Evolutionary conservation across 2,797 vertebrate genomes (phyloP).

Genomic region (Amphiprion clarkii): DNA sequence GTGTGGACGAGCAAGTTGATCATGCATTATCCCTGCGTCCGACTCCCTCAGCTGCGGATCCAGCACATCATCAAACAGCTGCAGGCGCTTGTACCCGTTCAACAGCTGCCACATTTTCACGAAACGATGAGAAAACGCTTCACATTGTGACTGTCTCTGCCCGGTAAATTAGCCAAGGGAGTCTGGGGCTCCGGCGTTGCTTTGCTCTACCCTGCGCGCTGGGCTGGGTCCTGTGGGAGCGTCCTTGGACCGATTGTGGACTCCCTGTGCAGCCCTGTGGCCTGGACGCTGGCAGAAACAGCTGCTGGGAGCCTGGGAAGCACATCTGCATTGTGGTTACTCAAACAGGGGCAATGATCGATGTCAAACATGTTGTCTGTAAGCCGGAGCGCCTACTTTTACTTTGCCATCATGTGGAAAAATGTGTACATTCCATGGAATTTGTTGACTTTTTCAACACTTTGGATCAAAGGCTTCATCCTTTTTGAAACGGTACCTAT

Average conservation of each 20-base stretch:
- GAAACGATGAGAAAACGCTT: constrained; percentile 56
- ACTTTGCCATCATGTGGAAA: neutral
- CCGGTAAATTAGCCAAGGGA: constrained; percentile 63
- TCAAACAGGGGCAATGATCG: constrained; percentile 21
- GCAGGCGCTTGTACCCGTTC: constrained; percentile 54
- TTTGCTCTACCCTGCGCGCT: constrained; percentile 22
- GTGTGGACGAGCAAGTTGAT: constrained; percentile 45
- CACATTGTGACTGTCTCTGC: constrained; percentile 51
- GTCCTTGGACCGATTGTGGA: constrained; percentile 15
- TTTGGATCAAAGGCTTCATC: too few species aligned
- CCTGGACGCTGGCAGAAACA: constrained; percentile 34
- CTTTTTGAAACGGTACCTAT: neutral
- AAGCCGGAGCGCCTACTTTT: neutral
- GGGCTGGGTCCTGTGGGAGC: constrained; percentile 48
- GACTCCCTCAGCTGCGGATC: constrained; percentile 59
- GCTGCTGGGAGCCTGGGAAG: constrained; percentile 39
- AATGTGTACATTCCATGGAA: neutral
- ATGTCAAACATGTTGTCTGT: constrained; percentile 4
- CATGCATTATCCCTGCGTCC: constrained; percentile 36
- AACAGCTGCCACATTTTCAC: constrained; percentile 71
- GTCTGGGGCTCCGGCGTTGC: constrained; percentile 31
- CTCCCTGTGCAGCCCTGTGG: constrained; percentile 21
- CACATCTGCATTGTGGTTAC: constrained; percentile 34
- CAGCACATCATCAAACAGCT: constrained; percentile 68
- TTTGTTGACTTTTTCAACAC: too few species aligned